phyloP scores from a whole-genome alignment of 2,113 vertebrate species.

The Elephas maximus region DNA sequence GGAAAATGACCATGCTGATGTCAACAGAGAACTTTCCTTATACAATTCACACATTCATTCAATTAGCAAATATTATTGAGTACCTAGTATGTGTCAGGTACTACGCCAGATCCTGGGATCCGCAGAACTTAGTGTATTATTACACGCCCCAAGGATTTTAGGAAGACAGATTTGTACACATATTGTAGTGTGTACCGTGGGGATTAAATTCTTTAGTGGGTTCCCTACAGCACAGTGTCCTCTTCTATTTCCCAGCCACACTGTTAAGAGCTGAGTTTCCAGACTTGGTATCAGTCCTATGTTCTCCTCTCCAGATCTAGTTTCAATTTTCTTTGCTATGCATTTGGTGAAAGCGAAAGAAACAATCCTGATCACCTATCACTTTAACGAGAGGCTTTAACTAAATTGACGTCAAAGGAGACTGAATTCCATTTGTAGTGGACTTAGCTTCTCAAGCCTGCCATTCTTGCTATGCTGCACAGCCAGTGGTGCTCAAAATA shows the following conservation, averaged over 20 bases:
- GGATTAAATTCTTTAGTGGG: neutral
- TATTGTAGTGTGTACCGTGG: neutral
- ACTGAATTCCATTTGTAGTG: neutral
- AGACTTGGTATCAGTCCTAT: neutral
- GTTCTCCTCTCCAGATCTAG: neutral
- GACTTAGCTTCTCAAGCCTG: neutral
- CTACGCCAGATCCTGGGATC: neutral
- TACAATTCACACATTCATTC: neutral
- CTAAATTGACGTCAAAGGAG: neutral
- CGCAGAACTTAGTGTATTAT: neutral
- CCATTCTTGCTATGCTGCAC: neutral
- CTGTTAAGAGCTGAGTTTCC: neutral
- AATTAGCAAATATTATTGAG: neutral
- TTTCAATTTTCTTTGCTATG: neutral
- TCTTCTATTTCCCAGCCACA: neutral
- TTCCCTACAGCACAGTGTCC: neutral
- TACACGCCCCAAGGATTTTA: neutral
- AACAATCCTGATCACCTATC: neutral
- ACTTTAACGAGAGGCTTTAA: neutral
- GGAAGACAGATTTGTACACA: neutral
- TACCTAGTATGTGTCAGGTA: neutral
- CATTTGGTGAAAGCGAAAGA: conserved; percentile 26
- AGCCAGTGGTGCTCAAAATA: neutral
- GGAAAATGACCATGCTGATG: neutral
- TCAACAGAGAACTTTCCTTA: conserved; percentile 45